Conservation (phyloP, 2,797 vertebrate genomes). For the Fratercula arctica region DNA sequence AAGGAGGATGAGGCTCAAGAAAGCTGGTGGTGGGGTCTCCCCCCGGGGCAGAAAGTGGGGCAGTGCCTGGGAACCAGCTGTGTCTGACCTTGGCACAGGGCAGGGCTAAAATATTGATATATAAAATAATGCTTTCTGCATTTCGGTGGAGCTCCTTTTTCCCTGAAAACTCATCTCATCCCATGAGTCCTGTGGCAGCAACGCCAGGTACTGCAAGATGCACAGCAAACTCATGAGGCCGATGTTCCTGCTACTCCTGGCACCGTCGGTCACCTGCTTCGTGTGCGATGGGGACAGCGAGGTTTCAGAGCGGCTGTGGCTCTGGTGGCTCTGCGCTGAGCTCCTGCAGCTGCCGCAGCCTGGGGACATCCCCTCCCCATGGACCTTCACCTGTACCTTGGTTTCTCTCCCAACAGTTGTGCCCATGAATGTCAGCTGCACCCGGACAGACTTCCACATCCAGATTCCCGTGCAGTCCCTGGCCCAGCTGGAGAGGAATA, state of each 20-base stretch:
- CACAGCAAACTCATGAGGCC: accelerated
- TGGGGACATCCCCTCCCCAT: not conserved
- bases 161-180: not conserved
- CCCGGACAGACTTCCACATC: slow-evolving; percentile 95
- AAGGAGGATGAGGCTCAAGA: not conserved
- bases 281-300: accelerated
- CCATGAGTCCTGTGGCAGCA: accelerated
- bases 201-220: not conserved
- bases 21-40: not conserved
- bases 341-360: too few species aligned
- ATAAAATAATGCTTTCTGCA: not conserved
- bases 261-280: accelerated
- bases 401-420: slow-evolving; percentile 81
- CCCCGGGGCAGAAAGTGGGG: not conserved
- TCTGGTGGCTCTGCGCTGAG: not conserved
- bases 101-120: not conserved
- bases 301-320: not conserved
- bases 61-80: not conserved
- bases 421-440: slow-evolving; percentile 94
- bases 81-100: not conserved
- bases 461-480: slow-evolving; percentile 86
- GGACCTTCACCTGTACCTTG: accelerated
- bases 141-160: not conserved
- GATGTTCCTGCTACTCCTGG: not conserved
- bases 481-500: slow-evolving; percentile 87